Base-by-base conservation (phyloP, 2,888 invertebrate species). In the Pammene fasciana region DNA sequence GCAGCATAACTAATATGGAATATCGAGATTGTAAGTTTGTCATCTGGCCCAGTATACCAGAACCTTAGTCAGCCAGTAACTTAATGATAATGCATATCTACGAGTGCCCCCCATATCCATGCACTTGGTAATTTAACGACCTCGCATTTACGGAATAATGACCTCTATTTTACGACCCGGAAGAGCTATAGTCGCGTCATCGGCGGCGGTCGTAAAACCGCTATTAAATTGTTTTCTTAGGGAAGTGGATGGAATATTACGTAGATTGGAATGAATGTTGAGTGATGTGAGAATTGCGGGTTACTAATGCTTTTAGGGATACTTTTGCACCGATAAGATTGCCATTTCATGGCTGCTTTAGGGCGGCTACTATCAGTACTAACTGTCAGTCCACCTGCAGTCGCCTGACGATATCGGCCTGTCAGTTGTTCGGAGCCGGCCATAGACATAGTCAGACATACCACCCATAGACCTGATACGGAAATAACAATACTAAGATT, bases 161-260 rank as follows among this genome's bases (percentile, higher is more conserved):
- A 52, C 68, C 62, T 43, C 13, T 68, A 66, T 68, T 71, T 71
- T 71, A 71, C 59, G 65, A 46, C 34, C 56, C 62, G 66, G 71
- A 71, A 68, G 68, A 45, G 65, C 60, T 43, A 65, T 64, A 59
- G 59, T 50, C 57, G 64, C 65, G 54, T 48, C 55, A 54, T 52
- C 41, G 65, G 59, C 60, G 52, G 13, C 41, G 26, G 52, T 70
- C 71, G 65, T 71, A 71, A 71, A 71, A 56, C 38, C 60, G 52
- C 57, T 57, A 67, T 62, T 71, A 67, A 67, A 68, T 48, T 68
- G 68, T 68, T 68, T 68, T 68, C 68, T 60, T 71, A 67, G 55
- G 59, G 64, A 71, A 71, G 59, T 71, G 62, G 62, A 67, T 60
- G 68, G 59, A 60, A 67, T 68, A 65, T 65, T 65, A 59, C 64